Conservation (phyloP, 2,888 invertebrate species). For the Gasteruption jaculator region DNA sequence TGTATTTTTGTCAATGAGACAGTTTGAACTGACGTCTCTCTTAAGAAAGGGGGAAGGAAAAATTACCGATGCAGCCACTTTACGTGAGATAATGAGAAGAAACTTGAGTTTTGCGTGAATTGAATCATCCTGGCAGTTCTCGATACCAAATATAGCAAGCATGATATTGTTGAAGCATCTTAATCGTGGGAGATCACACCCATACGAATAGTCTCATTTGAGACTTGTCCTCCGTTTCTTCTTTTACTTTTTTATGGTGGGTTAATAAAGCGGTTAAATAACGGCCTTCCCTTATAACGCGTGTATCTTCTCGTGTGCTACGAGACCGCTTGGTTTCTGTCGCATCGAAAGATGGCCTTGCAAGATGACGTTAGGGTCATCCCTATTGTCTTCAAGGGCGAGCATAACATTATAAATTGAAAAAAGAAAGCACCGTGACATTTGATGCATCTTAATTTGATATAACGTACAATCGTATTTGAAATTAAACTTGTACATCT, state of each 20-base stretch:
- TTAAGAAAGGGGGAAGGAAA: too few species aligned
- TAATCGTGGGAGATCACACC: constrained; percentile 27
- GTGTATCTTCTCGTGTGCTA: not conserved
- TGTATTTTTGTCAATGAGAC: too few species aligned
- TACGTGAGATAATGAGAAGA: too few species aligned
- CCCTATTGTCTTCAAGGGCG: constrained; percentile 39
- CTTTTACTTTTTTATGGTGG: constrained; percentile 16
- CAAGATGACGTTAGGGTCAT: constrained; percentile 39
- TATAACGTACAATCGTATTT: too few species aligned
- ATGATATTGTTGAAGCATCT: constrained; percentile 18
- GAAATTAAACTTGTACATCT: too few species aligned
- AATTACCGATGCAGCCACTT: too few species aligned
- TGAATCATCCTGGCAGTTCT: constrained; percentile 13
- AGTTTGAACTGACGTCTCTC: too few species aligned
- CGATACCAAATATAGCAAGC: constrained; percentile 29
- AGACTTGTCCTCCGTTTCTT: constrained; percentile 14
- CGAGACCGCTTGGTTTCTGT: constrained; percentile 16
- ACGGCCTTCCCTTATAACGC: constrained; percentile 21
- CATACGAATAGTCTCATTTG: constrained; percentile 37
- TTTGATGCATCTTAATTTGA: constrained; percentile 36
- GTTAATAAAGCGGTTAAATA: constrained; percentile 42
- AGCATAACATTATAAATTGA: constrained; percentile 16
- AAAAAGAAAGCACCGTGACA: constrained; percentile 21
- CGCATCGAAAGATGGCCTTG: constrained; percentile 42
- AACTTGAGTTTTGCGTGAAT: too few species aligned